phyloP scores from a whole-genome alignment of 2,113 vertebrate genomes.

The Forbesichthys papilliferus region DNA sequence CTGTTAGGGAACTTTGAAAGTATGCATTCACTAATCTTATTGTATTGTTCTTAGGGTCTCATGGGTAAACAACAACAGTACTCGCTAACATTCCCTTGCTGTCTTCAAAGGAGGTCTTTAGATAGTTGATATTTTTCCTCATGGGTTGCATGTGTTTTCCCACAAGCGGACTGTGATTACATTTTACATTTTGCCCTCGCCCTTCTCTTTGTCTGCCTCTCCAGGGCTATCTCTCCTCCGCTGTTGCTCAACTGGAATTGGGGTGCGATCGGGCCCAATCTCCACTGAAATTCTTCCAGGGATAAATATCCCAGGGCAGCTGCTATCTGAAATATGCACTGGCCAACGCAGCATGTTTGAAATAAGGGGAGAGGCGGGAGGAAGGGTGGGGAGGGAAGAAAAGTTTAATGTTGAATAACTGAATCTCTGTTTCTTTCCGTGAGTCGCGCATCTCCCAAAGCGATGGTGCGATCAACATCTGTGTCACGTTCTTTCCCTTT shows the following conservation, averaged over 20 bases:
- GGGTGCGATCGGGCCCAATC: constrained; percentile 60
- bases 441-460: constrained; percentile 45
- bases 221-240: constrained; percentile 26
- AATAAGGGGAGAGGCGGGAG: constrained; percentile 2
- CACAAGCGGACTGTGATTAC: constrained; percentile 64
- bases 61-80: constrained; percentile 47
- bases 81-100: constrained; percentile 45
- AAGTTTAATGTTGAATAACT: constrained; percentile 40
- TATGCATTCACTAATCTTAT: constrained; percentile 29
- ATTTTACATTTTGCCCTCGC: constrained; percentile 50
- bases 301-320: constrained; percentile 65
- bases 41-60: constrained; percentile 53
- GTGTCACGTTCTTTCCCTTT: constrained; percentile 28
- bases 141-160: constrained; percentile 51
- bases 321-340: constrained; percentile 47
- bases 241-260: constrained; percentile 45
- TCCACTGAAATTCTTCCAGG: constrained; percentile 44
- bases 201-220: constrained; percentile 26
- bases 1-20: no score
- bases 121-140: constrained; percentile 22
- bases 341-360: constrained; percentile 25
- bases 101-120: constrained; percentile 44
- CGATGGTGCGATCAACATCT: constrained; percentile 38
- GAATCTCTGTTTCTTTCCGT: constrained; percentile 26
- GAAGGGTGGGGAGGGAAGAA: constrained; percentile 1